phyloP scores from a whole-genome alignment of 2,113 vertebrate genomes.

The Cyphomyrus plagiostoma region DNA sequence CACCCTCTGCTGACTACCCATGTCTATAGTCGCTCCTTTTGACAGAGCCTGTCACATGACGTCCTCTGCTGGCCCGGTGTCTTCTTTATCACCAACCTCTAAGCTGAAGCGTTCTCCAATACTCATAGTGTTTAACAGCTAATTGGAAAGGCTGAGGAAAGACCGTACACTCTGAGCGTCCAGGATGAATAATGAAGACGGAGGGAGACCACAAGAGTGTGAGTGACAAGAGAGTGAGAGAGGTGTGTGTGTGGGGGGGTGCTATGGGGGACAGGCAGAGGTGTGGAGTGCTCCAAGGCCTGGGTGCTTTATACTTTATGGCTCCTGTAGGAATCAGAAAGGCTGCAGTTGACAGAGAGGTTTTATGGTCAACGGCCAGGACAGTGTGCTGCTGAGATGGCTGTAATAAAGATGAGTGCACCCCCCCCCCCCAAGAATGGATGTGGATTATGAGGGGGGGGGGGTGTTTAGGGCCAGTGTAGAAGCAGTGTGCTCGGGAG shows the following conservation, averaged over 20 bases:
- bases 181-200: not conserved
- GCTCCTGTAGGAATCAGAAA: slow-evolving; percentile 49
- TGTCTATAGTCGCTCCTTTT: not conserved
- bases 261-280: slow-evolving; percentile 30
- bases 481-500: not conserved
- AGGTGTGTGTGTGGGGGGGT: not conserved
- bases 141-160: not conserved
- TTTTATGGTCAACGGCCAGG: slow-evolving; percentile 51
- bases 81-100: not conserved
- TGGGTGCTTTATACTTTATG: slow-evolving; percentile 63
- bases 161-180: not conserved
- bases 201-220: too few species aligned
- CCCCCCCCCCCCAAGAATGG: slow-evolving; percentile 50
- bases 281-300: slow-evolving; percentile 51
- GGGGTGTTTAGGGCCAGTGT: not conserved
- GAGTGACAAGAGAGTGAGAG: not conserved
- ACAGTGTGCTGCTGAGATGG: slow-evolving; percentile 13
- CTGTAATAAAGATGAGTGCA: slow-evolving; percentile 66
- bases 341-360: slow-evolving; percentile 59
- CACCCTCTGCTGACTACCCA: not conserved
- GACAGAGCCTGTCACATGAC: not conserved
- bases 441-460: slow-evolving; percentile 21
- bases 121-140: not conserved
- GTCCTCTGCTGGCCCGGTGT: not conserved
- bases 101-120: not conserved